phyloP scores from a whole-genome alignment of 2,113 vertebrate species.

The Stigmatopora argus region DNA sequence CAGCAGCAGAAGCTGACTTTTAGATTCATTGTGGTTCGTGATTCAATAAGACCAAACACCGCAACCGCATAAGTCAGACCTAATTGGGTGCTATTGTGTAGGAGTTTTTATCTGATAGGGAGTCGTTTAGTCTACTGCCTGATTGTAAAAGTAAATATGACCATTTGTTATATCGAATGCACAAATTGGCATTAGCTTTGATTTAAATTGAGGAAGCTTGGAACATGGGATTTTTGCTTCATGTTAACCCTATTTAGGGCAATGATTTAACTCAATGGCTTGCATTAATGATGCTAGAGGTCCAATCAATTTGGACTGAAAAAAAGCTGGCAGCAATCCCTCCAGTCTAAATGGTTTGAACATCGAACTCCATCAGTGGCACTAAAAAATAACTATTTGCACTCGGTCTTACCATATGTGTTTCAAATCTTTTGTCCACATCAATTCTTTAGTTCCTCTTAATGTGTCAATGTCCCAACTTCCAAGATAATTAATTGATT shows the following conservation, averaged over 20 bases:
- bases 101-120: slow-evolving; percentile 1
- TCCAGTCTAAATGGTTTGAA: too few species aligned
- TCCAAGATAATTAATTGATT: slow-evolving; percentile 55
- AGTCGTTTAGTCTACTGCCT: not conserved
- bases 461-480: slow-evolving; percentile 25
- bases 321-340: too few species aligned
- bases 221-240: too few species aligned
- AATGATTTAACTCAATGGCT: too few species aligned
- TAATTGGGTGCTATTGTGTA: slow-evolving; percentile 39
- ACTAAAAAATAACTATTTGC: too few species aligned
- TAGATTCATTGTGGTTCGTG: slow-evolving; percentile 45
- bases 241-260: too few species aligned
- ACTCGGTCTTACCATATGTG: not conserved
- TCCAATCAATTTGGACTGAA: too few species aligned
- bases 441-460: slow-evolving; percentile 6
- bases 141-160: not conserved
- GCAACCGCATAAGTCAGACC: slow-evolving; percentile 36
- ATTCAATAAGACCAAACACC: slow-evolving; percentile 51
- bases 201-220: too few species aligned
- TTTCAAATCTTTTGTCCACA: not conserved
- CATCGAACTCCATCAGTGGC: too few species aligned
- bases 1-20: slow-evolving; percentile 44
- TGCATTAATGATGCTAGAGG: too few species aligned
- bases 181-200: too few species aligned
- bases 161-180: too few species aligned